Base-by-base conservation (phyloP, 2,113 vertebrate species). In the Pampusana beccarii region DNA sequence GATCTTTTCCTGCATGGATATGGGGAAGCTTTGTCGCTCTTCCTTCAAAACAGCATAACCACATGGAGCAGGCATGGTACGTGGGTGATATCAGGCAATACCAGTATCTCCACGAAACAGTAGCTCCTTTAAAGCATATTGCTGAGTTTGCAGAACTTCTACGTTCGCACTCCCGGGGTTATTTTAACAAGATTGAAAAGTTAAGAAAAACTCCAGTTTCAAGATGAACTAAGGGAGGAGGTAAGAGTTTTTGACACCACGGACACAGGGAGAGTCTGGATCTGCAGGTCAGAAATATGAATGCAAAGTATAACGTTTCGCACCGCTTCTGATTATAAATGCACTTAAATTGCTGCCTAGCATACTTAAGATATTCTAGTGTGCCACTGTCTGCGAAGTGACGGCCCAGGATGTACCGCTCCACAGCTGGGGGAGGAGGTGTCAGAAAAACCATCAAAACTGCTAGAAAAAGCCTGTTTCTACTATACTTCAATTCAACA, bases 51-150 rank as follows among this genome's bases (percentile, higher is more conserved):
- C 0, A 36, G 26, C 14, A 9, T 34, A 40, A 40, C 34, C n/a
- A 28, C 16, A 50, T 53, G 28, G 26, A 80, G 73, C 6, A 34
- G 48, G 31, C 34, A 28, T 3, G 16, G 19, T 9, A 25, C 0
- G 0, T 11, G 24, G 54, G 20, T 18, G 7, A 23, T 46, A 73
- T 4, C 53, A 57, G 29, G 54, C n/a, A n/a, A n/a, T 13, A 57
- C 9, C 38, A 16, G 0, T 6, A 71, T 13, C 42, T 56, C 44
- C 9, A 13, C 7, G 7, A 54, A 83, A 40, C 11, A 57, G 1
- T 0, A 36, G 62, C 21, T 50, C 16, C 48, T 75, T 67, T 34
- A 10, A 74, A 61, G 34, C 9, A 2, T 12, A 40, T 1, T 53
- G 50, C 38, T 13, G 56, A 51, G 17, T 81, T 50, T 53, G 40